A percentile compares a stretch with the other conserved stretches of the same genome.
phyloP scores from a whole-genome alignment of 2,113 vertebrate species.

The Neogobius melanostomus region DNA sequence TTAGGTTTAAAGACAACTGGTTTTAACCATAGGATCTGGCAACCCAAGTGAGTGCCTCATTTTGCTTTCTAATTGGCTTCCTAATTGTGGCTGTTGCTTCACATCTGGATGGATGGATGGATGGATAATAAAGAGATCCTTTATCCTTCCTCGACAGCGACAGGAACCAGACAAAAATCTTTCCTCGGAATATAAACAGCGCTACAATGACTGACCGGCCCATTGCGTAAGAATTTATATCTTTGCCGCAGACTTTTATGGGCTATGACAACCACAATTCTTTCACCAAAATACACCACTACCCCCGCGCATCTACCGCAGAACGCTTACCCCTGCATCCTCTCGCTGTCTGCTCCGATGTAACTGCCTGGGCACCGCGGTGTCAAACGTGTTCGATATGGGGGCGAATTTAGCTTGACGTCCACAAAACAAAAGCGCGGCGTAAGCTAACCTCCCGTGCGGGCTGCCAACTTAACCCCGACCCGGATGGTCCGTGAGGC shows the following conservation, averaged over 20 bases:
- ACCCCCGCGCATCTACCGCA: no score
- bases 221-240: background rate
- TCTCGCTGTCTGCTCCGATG: background rate
- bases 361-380: background rate
- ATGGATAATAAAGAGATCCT: no score
- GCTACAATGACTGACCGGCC: background rate
- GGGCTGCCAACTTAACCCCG: background rate
- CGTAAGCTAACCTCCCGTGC: background rate
- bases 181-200: background rate
- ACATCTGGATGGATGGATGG: no score
- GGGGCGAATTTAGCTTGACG: background rate
- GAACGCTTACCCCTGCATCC: background rate
- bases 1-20: no score
- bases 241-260: background rate
- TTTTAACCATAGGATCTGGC: no score
- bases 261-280: background rate
- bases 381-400: background rate
- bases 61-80: no score
- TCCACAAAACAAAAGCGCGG: background rate
- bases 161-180: background rate
- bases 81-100: no score
- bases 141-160: background rate
- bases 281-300: background rate
- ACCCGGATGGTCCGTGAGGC: background rate
- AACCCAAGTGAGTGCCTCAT: no score